Conservation (phyloP, 1,140 invertebrate species). For the Lordiphosa clarofinis region DNA sequence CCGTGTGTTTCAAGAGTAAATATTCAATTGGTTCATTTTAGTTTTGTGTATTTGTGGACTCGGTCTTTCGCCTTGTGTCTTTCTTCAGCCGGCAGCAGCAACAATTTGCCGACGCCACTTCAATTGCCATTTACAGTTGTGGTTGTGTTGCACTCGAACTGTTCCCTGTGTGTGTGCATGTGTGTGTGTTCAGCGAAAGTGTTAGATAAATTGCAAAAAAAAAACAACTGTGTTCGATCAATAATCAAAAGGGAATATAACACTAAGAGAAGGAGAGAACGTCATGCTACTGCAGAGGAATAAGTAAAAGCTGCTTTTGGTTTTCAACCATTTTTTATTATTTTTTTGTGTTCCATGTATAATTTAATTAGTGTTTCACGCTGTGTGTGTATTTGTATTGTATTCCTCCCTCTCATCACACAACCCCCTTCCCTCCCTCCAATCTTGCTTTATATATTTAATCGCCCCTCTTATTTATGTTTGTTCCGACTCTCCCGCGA, state of each 20-base stretch:
- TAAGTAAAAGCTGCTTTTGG: slow-evolving; percentile 69
- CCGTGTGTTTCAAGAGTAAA: too few species aligned
- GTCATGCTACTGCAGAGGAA: slow-evolving; percentile 73
- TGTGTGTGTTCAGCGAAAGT: neutral
- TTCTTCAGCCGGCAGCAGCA: too few species aligned
- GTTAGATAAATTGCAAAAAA: neutral
- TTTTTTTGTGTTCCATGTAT: slow-evolving; percentile 47
- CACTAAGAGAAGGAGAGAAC: slow-evolving; percentile 14
- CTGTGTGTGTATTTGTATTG: slow-evolving; percentile 16
- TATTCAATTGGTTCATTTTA: too few species aligned
- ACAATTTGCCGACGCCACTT: too few species aligned
- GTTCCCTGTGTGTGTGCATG: slow-evolving; percentile 1
- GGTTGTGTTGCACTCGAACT: too few species aligned
- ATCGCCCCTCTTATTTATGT: slow-evolving; percentile 8
- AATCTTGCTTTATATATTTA: slow-evolving; percentile 5
- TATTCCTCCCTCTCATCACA: slow-evolving; percentile 15
- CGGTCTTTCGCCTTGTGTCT: too few species aligned
- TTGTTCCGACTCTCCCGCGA: slow-evolving; percentile 5
- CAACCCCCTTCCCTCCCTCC: neutral
- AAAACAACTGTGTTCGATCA: neutral
- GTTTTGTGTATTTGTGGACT: too few species aligned
- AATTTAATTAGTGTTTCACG: slow-evolving; percentile 58
- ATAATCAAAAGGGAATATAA: too few species aligned
- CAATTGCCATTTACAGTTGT: too few species aligned
- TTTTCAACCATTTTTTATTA: slow-evolving; percentile 23